phyloP scores from a whole-genome alignment of 2,797 vertebrate genomes.

The Nannoperca obscura region DNA sequence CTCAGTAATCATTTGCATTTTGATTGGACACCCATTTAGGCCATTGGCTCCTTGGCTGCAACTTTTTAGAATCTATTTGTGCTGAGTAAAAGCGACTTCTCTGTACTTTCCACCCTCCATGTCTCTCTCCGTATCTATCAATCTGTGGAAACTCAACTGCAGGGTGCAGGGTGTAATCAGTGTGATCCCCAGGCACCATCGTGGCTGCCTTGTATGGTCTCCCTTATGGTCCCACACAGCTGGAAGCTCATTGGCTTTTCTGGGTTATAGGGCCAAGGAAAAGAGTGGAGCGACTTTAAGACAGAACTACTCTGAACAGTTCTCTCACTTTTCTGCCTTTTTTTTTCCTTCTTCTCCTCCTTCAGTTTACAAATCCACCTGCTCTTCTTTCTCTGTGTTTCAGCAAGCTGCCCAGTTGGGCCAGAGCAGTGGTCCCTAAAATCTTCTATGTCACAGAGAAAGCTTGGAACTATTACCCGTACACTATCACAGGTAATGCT shows the following conservation, averaged over 20 bases:
- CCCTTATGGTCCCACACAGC: conserved; percentile 45
- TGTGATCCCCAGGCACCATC: conserved; percentile 48
- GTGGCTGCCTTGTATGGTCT: conserved; percentile 31
- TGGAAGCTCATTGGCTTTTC: conserved; percentile 45
- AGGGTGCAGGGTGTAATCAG: conserved; percentile 59
- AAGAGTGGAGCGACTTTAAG: conserved; percentile 20
- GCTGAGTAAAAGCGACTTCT: conserved; percentile 34
- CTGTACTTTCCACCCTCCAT: conserved; percentile 25
- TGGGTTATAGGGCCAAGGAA: conserved; percentile 13
- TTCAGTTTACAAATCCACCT: conserved; percentile 31
- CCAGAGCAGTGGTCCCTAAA: conserved; percentile 95
- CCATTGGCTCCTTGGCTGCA: neutral
- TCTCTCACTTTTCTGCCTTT: conserved; percentile 26
- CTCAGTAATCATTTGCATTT: conserved; percentile 39
- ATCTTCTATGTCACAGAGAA: conserved; percentile 99
- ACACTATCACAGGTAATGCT: conserved; percentile 94
- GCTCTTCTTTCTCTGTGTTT: conserved; percentile 60
- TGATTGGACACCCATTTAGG: conserved; percentile 33
- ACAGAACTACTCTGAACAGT: neutral
- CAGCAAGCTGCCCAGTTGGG: conserved; percentile 98
- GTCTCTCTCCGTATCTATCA: conserved; percentile 29
- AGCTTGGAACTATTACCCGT: conserved; percentile 99
- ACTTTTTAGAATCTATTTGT: conserved; percentile 37
- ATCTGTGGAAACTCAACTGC: conserved; percentile 39
- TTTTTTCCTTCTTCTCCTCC: conserved; percentile 23